Conservation (phyloP, 2,113 vertebrate species). For the Hippolais icterina region DNA sequence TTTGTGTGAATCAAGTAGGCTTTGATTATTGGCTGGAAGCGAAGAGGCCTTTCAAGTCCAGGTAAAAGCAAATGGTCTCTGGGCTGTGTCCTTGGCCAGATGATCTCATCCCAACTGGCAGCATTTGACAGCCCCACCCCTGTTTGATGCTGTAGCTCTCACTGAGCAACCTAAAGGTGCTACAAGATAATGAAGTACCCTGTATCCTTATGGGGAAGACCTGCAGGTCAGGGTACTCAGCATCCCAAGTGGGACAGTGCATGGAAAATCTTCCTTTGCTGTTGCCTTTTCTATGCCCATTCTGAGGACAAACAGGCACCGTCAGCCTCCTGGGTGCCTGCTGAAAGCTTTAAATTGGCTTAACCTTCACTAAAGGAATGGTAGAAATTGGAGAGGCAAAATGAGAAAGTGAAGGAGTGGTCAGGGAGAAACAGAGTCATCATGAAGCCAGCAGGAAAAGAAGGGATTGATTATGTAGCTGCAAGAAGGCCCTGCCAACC, state of each 20-base stretch:
- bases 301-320: not conserved
- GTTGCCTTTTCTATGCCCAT: not conserved
- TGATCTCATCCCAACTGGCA: conserved; percentile 33
- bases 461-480: conserved; percentile 15
- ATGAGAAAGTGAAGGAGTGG: not conserved
- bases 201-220: not conserved
- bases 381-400: not conserved
- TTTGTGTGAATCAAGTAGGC: not conserved
- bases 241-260: not conserved
- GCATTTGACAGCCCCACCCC: conserved; percentile 8
- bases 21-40: not conserved
- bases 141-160: not conserved
- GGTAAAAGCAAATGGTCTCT: conserved; percentile 24
- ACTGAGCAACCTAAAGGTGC: not conserved
- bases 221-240: not conserved
- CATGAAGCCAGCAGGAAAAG: not conserved
- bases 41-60: not conserved
- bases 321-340: not conserved
- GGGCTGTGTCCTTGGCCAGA: not conserved
- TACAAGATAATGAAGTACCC: not conserved
- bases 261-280: not conserved
- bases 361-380: not conserved
- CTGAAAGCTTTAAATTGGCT: not conserved
- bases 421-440: not conserved
- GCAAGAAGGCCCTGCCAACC: not conserved